phyloP scores from a whole-genome alignment of 2,113 vertebrate species.

The Cyanoramphus novaezelandiae region DNA sequence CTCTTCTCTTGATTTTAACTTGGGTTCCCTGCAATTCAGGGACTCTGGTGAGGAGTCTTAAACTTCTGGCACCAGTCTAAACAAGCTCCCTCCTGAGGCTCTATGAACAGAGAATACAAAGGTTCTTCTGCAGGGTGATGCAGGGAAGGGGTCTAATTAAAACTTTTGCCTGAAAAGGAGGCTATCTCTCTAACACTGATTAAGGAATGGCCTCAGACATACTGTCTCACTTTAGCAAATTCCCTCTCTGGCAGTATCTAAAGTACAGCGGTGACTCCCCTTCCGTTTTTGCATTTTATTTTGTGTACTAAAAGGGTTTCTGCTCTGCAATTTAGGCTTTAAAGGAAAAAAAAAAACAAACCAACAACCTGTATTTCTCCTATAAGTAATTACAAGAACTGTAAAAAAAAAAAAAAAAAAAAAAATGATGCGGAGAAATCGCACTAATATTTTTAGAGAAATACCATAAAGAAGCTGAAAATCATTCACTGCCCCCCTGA shows the following conservation, averaged over 20 bases:
- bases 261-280: accelerated
- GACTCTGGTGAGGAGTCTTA: not conserved
- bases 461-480: not conserved
- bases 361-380: not conserved
- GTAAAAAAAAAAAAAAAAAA: too few species aligned
- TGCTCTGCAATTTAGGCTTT: not conserved
- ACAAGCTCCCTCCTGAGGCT: not conserved
- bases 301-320: not conserved
- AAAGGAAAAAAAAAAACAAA: not conserved
- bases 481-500: not conserved
- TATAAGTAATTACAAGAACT: not conserved
- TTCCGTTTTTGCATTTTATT: not conserved
- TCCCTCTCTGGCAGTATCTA: not conserved
- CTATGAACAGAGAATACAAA: not conserved
- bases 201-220: not conserved
- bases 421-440: not conserved
- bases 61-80: not conserved
- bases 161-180: not conserved
- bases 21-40: not conserved
- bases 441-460: not conserved
- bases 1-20: not conserved
- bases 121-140: not conserved
- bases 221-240: not conserved
- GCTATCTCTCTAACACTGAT: not conserved
- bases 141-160: not conserved